Conservation (phyloP, 2,113 vertebrate species). For the Aramus guarauna region DNA sequence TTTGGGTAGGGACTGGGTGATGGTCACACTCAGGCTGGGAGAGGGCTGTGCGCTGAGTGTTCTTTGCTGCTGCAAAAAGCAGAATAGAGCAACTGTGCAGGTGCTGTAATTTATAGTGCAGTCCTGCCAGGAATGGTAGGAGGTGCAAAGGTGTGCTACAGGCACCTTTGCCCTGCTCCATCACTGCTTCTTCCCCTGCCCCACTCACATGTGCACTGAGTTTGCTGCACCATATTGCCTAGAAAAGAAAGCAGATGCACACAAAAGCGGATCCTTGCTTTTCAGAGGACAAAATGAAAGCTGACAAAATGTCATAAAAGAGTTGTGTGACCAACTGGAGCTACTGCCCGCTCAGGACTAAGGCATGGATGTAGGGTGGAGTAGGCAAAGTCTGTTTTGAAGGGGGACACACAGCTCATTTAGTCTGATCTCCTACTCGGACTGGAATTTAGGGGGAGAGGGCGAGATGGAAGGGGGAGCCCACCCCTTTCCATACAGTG, state of each 20-base stretch:
- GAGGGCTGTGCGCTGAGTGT: background rate
- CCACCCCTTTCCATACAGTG: background rate
- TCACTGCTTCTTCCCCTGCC: background rate
- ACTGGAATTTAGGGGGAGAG: background rate
- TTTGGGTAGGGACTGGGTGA: background rate
- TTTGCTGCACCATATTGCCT: background rate
- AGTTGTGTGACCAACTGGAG: background rate
- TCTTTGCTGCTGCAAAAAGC: background rate
- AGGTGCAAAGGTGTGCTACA: background rate
- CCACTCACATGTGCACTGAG: accelerated
- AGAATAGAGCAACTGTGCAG: background rate
- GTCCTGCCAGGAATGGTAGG: background rate
- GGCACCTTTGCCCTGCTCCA: background rate
- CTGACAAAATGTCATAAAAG: background rate
- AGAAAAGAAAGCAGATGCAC: background rate
- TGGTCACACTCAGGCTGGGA: background rate
- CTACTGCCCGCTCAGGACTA: background rate
- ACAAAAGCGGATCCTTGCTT: background rate
- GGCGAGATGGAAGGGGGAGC: background rate
- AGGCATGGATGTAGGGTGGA: background rate
- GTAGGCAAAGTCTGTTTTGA: background rate
- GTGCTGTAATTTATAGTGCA: background rate
- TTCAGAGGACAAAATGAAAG: background rate
- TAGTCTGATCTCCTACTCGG: background rate
- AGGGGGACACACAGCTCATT: background rate